Evolutionary conservation across 2,113 vertebrate species (phyloP), one percentile per base, ranked within the genome.

Genomic region (Marmota flaviventris): DNA sequence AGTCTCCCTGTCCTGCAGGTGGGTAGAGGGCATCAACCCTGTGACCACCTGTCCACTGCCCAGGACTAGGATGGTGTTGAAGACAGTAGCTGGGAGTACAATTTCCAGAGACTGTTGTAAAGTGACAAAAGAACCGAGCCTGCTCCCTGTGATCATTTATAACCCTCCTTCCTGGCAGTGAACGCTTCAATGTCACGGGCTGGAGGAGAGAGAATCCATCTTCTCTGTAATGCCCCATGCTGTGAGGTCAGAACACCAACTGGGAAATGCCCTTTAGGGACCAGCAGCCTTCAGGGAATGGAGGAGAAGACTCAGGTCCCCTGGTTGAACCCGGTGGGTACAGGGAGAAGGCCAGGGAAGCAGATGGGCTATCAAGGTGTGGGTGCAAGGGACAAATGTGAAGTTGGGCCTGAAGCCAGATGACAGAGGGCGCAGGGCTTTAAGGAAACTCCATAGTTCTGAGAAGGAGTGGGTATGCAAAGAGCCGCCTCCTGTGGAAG

Each of bases 101-200:
- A 5, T 75, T 70, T 51, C 63, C 29, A 95, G 75, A 93, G 92
- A 65, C 48, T 11, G n/a, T n/a, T 29, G 12, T 83, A 48, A 85
- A 63, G 29, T 16, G 63, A 48, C 92, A 51, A 13, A 70, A 39
- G 81, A 42, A 53, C 83, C 45, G 18, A 56, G 20, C 45, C 65
- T 37, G 58, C 34, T 83, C 39, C 75, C 12, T 20, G 13, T 20
- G 25, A 85, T 45, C 48, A 5, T 53, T 51, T 39, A 14, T 6
- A n/a, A 1, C 42, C 70, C 67, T 79, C 42, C 42, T 24, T 14
- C 22, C 45, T 29, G 16, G 65, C 42, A 12, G 2, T 51, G 12
- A 12, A 51, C 12, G 2, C 12, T 51, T 51, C 48, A 12, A 51
- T 51, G 48, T 34, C 27, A 25, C 4, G 24, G 70, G 51, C 27